A percentile compares a stretch with the other conserved stretches of the same genome.
Evolutionary conservation across 1,140 invertebrate genomes (phyloP).

Genomic region (Eriocheir sinensis): DNA sequence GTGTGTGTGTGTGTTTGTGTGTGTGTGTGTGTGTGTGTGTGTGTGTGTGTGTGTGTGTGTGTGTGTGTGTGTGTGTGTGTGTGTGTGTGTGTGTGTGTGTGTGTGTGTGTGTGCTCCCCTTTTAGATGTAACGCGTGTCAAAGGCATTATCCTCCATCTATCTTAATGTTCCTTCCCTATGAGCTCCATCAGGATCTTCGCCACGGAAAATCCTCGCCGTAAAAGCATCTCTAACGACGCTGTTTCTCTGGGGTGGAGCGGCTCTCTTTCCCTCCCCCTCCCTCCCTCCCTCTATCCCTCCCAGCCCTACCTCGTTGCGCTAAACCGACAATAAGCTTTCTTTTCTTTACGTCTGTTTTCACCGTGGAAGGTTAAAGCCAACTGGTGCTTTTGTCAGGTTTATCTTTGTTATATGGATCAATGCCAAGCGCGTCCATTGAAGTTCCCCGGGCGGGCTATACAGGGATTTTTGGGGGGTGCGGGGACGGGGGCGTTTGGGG

Average conservation of each 20-base stretch:
- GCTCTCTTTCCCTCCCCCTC: too few species aligned
- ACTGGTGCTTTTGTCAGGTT: not conserved
- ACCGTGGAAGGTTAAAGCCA: not conserved
- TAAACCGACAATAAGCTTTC: constrained; percentile 5
- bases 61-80: too few species aligned
- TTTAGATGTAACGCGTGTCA: not conserved
- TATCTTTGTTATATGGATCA: not conserved
- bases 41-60: too few species aligned
- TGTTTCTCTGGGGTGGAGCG: not conserved
- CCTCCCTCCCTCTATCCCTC: not conserved
- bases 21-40: too few species aligned
- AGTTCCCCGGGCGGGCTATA: not conserved
- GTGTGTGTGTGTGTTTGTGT: too few species aligned
- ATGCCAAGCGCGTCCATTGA: not conserved
- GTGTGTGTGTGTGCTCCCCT: too few species aligned
- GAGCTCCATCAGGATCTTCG: not conserved
- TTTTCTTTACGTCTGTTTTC: not conserved
- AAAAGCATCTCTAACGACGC: not conserved
- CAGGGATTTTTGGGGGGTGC: not conserved
- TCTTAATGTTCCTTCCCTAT: not conserved
- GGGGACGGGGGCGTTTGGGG: not conserved
- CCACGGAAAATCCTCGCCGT: not conserved
- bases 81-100: too few species aligned
- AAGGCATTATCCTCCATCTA: not conserved
- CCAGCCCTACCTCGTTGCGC: too few species aligned